Evolutionary conservation across 1,140 invertebrate genomes (phyloP).

Genomic region (Calephelis virginiensis): DNA sequence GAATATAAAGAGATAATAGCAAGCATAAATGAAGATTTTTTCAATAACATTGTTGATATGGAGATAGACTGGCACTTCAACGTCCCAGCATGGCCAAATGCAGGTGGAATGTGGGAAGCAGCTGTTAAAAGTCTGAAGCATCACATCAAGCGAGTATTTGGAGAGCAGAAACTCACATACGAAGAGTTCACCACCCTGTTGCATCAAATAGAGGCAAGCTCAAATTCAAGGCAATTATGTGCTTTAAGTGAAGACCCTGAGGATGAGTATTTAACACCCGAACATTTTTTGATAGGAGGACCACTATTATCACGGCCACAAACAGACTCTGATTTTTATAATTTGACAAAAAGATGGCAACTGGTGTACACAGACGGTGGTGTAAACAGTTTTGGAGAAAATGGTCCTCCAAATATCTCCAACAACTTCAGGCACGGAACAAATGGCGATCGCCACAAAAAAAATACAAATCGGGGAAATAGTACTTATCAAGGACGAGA

Average conservation of each 20-base stretch:
- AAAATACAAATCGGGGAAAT: constrained; percentile 26
- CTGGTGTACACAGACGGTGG: constrained; percentile 30
- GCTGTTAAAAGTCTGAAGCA: constrained; percentile 39
- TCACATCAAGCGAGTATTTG: constrained; percentile 39
- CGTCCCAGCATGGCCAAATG: no score
- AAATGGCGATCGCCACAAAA: constrained; percentile 30
- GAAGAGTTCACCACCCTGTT: constrained; percentile 44
- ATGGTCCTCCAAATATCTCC: constrained; percentile 25
- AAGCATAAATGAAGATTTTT: constrained; percentile 19
- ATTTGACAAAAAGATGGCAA: constrained; percentile 31
- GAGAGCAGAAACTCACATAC: constrained; percentile 41
- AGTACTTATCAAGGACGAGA: constrained; percentile 28
- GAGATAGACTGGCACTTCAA: no score
- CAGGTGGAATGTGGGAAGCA: no score
- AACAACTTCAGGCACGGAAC: constrained; percentile 31
- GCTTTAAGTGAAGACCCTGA: constrained; percentile 24
- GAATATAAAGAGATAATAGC: constrained; percentile 26
- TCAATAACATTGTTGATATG: constrained; percentile 17
- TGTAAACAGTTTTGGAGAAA: constrained; percentile 43
- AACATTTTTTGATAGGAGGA: constrained; percentile 29
- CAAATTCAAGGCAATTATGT: constrained; percentile 47
- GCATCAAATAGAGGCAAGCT: constrained; percentile 46
- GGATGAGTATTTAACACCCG: constrained; percentile 24
- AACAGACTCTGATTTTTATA: constrained; percentile 13
- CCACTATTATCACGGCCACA: constrained; percentile 22